Base-by-base conservation (phyloP, 2,797 vertebrate genomes). In the Pogoniulus pusillus region DNA sequence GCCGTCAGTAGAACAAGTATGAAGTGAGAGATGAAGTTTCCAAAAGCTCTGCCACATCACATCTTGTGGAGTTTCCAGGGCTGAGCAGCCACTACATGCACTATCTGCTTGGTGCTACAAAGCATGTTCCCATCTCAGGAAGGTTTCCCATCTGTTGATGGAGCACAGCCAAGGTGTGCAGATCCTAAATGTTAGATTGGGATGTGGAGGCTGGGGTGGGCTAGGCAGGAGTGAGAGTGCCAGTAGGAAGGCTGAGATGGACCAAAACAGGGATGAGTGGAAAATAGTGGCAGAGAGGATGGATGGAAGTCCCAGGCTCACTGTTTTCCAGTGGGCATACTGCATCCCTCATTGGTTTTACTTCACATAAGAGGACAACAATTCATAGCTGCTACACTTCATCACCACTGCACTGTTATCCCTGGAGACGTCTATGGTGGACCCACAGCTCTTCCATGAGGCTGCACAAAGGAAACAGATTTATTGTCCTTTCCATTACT, bases 271-370 rank as follows among this genome's bases (percentile, higher is more conserved):
- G 59, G 24, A 29, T 0, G 1, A 78, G 30, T 5, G 2, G 14
- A 22, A 47, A 24, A 19, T 20, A 54, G 54, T 4, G 39, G 35
- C 53, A 70, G 41, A 70, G 58, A 45, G 43, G 65, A 29, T 54
- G 69, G 26, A 7, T 0, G 0, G 12, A 54, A 64, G n/a, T 12
- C 15, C 16, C 34, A 43, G 37, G 9, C 12, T 76, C 3, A 0
- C 16, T 49, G 41, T 24, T 73, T 54, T 22, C 18, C n/a, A 11
- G 32, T 8, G 12, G 65, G 23, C 7, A 10, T 20, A 43, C 19
- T 55, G 68, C 59, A 58, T 23, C 27, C 18, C 16, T 55, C 14
- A 8, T 34, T 14, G 43, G 13, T 37, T 54, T 73, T 69, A 16
- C n/a, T 68, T 49, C 69, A 41, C 32, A 4, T 5, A 53, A 53